phyloP scores from a whole-genome alignment of 2,888 invertebrate species.

The Plagodis pulveraria region DNA sequence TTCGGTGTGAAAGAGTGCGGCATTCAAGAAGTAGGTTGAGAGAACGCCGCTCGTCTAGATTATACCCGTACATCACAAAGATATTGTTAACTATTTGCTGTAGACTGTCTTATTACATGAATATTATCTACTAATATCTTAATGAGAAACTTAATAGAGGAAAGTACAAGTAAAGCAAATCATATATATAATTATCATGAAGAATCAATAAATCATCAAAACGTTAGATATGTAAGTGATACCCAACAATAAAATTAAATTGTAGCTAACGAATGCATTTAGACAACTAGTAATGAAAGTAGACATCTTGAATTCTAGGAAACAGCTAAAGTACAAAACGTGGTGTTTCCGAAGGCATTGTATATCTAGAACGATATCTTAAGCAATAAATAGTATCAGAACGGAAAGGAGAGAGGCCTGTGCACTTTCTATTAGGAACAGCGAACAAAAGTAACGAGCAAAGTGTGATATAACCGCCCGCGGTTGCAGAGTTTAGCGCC shows the following conservation, averaged over 20 bases:
- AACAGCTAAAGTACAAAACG: conserved; percentile 32
- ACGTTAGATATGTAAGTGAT: too few species aligned
- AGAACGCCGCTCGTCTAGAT: conserved; percentile 77
- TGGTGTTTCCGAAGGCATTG: conserved; percentile 38
- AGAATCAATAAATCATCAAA: too few species aligned
- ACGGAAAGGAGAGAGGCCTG: conserved; percentile 72
- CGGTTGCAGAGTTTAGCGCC: conserved; percentile 45
- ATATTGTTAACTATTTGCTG: conserved; percentile 69
- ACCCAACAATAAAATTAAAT: too few species aligned
- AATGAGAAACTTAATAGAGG: background rate
- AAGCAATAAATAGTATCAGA: conserved; percentile 69
- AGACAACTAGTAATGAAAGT: conserved; percentile 14
- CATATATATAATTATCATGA: too few species aligned
- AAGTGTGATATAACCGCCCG: conserved; percentile 74
- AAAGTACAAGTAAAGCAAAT: too few species aligned
- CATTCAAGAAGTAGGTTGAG: conserved; percentile 83
- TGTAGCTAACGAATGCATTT: too few species aligned
- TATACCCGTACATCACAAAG: conserved; percentile 79
- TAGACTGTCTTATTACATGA: conserved; percentile 31
- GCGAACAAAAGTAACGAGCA: conserved; percentile 65
- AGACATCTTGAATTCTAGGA: conserved; percentile 32
- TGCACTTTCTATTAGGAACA: conserved; percentile 74
- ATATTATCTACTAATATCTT: background rate
- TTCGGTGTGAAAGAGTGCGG: conserved; percentile 62
- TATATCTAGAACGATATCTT: conserved; percentile 42